A percentile compares a stretch with the other conserved stretches of the same genome.
These are phyloP conservation scores for Trichacis sp. DNA, from an alignment of 2,888 invertebrate genomes.

Conservation along the genomic window DNA sequence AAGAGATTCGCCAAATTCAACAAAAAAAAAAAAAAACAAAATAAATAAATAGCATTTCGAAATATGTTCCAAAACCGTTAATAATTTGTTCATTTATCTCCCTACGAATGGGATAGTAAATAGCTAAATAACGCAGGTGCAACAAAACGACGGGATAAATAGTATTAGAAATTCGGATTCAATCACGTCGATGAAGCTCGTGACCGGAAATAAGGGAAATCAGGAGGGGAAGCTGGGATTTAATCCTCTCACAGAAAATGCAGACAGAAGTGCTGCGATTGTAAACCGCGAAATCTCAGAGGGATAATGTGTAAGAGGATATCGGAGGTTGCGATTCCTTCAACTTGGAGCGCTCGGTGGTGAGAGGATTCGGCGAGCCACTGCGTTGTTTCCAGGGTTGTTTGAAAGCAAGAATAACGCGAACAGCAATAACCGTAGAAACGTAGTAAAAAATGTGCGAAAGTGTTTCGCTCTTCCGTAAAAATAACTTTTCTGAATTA, in stretches of 20 bases:
- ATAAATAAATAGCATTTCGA: too few species aligned
- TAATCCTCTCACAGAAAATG: slow-evolving; percentile 34
- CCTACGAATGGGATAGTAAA: too few species aligned
- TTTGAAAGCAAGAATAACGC: not conserved
- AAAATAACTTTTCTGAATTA: not conserved
- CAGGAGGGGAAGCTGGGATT: slow-evolving; percentile 10
- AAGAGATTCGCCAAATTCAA: too few species aligned
- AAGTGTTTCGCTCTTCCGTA: not conserved
- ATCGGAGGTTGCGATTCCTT: slow-evolving; percentile 20
- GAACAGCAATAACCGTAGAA: not conserved
- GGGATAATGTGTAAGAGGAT: slow-evolving; percentile 31
- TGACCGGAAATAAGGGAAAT: slow-evolving; percentile 18
- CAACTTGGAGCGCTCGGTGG: slow-evolving; percentile 11
- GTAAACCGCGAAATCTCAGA: slow-evolving; percentile 25
- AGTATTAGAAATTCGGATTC: slow-evolving; percentile 8
- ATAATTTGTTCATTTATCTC: too few species aligned
- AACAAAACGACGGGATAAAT: not conserved
- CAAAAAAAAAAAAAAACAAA: too few species aligned
- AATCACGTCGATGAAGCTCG: slow-evolving; percentile 16
- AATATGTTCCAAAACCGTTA: too few species aligned
- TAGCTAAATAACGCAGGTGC: not conserved
- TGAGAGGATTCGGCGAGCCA: slow-evolving; percentile 13
- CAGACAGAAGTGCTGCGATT: slow-evolving; percentile 29
- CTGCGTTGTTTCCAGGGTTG: slow-evolving; percentile 3
- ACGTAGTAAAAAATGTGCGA: not conserved